Conservation (phyloP, 2,888 invertebrate genomes). For the Spisula subtruncata region DNA sequence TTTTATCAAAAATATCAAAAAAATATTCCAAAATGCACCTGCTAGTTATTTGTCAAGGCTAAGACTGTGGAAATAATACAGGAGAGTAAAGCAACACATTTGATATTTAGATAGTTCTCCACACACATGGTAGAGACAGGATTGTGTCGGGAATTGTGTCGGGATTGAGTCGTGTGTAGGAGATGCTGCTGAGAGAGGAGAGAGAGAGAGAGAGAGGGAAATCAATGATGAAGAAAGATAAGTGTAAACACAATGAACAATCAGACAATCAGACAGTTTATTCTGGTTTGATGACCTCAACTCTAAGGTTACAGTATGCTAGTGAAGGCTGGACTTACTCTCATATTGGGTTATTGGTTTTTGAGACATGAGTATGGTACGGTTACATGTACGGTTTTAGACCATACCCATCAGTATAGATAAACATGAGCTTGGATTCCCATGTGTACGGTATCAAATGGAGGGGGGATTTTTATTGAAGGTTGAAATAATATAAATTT, state of each 20-base stretch:
- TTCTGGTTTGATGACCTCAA: neutral
- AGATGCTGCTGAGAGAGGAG: neutral
- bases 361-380: no score
- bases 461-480: no score
- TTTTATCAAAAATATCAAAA: neutral
- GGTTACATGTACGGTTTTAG: no score
- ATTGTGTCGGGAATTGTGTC: neutral
- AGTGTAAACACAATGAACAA: slow-evolving; percentile 1
- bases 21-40: neutral
- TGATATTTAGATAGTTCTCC: neutral
- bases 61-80: no score
- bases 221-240: slow-evolving; percentile 21
- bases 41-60: neutral
- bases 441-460: no score
- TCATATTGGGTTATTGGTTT: no score
- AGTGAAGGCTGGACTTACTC: no score
- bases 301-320: neutral
- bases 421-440: no score
- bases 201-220: neutral
- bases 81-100: neutral
- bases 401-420: no score
- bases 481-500: no score
- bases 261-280: slow-evolving; percentile 1
- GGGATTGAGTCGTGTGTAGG: no score
- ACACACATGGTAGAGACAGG: slow-evolving; percentile 14